These are phyloP conservation scores for Synergus umbraculus DNA, from an alignment of 2,888 invertebrate species.

Conservation along the genomic window DNA sequence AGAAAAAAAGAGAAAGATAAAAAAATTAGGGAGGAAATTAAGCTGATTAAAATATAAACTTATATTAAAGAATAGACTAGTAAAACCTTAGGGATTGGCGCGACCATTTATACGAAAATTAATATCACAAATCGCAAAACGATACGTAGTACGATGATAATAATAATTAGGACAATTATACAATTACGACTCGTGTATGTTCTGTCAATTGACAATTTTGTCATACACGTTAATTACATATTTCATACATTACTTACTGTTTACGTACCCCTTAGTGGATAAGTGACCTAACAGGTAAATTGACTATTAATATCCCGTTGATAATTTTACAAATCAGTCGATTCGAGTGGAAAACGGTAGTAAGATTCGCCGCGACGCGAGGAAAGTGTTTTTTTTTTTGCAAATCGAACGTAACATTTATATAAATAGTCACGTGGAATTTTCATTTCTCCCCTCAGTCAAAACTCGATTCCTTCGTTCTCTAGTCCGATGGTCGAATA, in stretches of 20 bases:
- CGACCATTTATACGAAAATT: conserved; percentile 53
- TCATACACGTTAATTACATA: conserved; percentile 54
- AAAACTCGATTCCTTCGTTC: conserved; percentile 36
- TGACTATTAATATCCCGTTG: conserved; percentile 75
- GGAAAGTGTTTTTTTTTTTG: conserved; percentile 31
- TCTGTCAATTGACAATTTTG: conserved; percentile 22
- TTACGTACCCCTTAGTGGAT: conserved; percentile 65
- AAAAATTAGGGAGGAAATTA: background rate
- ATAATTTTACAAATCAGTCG: conserved; percentile 76
- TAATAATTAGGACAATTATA: conserved; percentile 68
- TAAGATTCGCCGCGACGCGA: conserved; percentile 33
- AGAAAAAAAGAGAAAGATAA: background rate
- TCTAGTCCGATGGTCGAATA: conserved; percentile 8
- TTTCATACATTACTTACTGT: conserved; percentile 62
- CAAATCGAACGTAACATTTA: conserved; percentile 42
- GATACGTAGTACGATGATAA: conserved; percentile 68
- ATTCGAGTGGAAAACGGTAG: conserved; percentile 64
- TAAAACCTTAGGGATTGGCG: conserved; percentile 30
- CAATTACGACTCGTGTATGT: conserved; percentile 60
- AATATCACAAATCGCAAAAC: conserved; percentile 68
- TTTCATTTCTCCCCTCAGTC: conserved; percentile 1
- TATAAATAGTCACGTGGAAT: conserved; percentile 46
- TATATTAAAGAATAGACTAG: conserved; percentile 38
- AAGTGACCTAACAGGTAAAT: conserved; percentile 72
- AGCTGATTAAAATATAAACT: conserved; percentile 8